A percentile compares a stretch with the other conserved stretches of the same genome.
Evolutionary conservation across 1,140 invertebrate species (phyloP).

Genomic region (Cydia fagiglandana): DNA sequence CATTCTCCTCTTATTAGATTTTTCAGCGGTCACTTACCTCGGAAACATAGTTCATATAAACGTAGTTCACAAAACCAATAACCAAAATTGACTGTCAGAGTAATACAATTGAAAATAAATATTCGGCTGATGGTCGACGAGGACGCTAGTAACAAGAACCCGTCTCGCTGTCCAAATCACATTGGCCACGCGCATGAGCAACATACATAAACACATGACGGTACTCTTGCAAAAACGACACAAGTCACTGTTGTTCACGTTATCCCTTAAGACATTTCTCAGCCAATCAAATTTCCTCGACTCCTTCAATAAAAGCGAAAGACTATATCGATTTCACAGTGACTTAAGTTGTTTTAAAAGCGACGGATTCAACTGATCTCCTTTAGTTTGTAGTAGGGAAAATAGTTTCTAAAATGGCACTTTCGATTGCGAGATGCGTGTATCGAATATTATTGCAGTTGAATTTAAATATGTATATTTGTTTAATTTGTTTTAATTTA

Average conservation of each 20-base stretch:
- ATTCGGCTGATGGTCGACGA: not conserved
- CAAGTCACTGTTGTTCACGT: not conserved
- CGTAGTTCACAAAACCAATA: not conserved
- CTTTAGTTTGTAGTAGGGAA: constrained; percentile 4
- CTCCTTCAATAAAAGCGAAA: not conserved
- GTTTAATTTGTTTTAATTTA: not conserved
- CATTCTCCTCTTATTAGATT: not conserved
- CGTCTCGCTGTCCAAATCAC: constrained; percentile 17
- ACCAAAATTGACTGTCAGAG: not conserved
- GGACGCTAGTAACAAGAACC: constrained; percentile 11
- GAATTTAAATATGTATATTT: not conserved
- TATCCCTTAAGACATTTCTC: not conserved
- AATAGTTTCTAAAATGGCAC: constrained; percentile 26
- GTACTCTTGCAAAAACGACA: not conserved
- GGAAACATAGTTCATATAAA: not conserved
- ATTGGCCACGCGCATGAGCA: constrained; percentile 11
- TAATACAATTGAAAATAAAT: constrained; percentile 11
- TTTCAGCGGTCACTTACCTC: not conserved
- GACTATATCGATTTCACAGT: not conserved
- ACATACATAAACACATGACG: constrained; percentile 1
- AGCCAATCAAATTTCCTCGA: not conserved
- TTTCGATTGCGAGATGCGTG: constrained; percentile 29
- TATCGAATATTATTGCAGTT: not conserved
- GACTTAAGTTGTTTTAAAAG: not conserved
- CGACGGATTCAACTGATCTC: not conserved